Evolutionary conservation across 2,888 invertebrate species (phyloP), one percentile per base, ranked within the genome.

Genomic region (Drosophila seclusa): DNA sequence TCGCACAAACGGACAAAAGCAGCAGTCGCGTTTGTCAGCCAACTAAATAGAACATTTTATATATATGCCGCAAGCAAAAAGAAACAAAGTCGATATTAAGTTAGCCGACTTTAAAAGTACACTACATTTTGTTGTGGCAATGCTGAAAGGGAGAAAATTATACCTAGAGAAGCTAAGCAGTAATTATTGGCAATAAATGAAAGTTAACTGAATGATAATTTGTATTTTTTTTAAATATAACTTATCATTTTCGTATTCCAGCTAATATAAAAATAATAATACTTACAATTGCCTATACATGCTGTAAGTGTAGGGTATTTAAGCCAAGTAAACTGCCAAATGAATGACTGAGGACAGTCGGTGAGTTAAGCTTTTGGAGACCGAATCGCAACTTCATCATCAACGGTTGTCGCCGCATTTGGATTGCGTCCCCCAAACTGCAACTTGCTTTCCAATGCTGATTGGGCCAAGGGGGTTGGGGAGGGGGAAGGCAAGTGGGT

Each of bases 341-440:
- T 40, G 45, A 53, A 60, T 49, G 36, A 21, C 38, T 63, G 48
- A 7, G 57, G 21, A 69, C 57, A 52, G 50, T 59, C 52, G 21
- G 29, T 40, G n/a, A 32, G 34, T 24, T 55, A 16, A 52, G 70
- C 58, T 53, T 24, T 29, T 54, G 34, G 48, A 52, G 55, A 59
- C 73, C 40, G 40, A 67, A 72, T 42, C 49, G 61, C 61, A 80
- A 74, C 67, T 70, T 89, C 72, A 84, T 81, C 76, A 74, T 76
- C 63, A 64, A 70, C 58, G 66, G 63, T 58, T 73, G 53, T 49
- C 29, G 52, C 54, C 59, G 83, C 68, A 49, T 69, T 86, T 69
- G 69, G 55, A 58, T 68, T 64, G 57, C 63, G 82, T 83, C 57
- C 48, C 52, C 48, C 55, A 67, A 72, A 69, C 69, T 71, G 75